These are phyloP conservation scores for Muntiacus reevesi DNA, from an alignment of 2,113 vertebrate species.

Conservation along the genomic window DNA sequence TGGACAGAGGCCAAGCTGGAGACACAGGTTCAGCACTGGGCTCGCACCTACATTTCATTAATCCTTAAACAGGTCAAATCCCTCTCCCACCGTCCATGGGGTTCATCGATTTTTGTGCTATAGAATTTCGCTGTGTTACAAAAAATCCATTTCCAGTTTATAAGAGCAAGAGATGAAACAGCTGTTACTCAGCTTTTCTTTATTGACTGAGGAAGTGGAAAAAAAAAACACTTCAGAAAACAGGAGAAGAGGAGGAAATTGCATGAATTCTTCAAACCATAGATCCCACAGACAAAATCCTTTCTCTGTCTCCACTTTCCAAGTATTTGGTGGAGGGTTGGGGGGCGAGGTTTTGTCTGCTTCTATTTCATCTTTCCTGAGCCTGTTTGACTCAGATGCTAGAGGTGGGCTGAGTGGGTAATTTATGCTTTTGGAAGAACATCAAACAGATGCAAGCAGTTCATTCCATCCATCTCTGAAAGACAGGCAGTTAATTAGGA, in stretches of 20 bases:
- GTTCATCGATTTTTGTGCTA: constrained; percentile 27
- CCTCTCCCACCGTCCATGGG: not conserved
- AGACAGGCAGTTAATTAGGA: not conserved
- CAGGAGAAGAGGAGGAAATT: not conserved
- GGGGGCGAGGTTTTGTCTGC: not conserved
- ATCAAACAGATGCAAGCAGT: not conserved
- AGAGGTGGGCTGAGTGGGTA: not conserved
- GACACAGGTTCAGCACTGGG: too few species aligned
- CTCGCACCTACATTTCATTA: not conserved
- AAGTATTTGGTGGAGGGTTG: not conserved
- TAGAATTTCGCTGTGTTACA: constrained; percentile 32
- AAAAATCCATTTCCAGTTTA: constrained; percentile 64
- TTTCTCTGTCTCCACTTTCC: not conserved
- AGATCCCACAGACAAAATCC: not conserved
- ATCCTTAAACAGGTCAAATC: constrained; percentile 23
- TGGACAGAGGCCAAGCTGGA: not conserved
- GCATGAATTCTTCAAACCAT: not conserved
- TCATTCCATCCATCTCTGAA: not conserved
- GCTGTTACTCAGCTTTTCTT: not conserved
- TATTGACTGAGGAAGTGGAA: not conserved
- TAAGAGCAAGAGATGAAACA: constrained; percentile 25
- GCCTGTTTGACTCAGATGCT: not conserved
- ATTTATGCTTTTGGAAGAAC: not conserved
- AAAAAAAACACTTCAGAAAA: not conserved
- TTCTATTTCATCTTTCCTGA: not conserved